Percentiles rank a stretch among this genome's conserved stretches.
Evolutionary conservation across 1,140 invertebrate genomes (phyloP).

Genomic region (Wiebesia pumilae): DNA sequence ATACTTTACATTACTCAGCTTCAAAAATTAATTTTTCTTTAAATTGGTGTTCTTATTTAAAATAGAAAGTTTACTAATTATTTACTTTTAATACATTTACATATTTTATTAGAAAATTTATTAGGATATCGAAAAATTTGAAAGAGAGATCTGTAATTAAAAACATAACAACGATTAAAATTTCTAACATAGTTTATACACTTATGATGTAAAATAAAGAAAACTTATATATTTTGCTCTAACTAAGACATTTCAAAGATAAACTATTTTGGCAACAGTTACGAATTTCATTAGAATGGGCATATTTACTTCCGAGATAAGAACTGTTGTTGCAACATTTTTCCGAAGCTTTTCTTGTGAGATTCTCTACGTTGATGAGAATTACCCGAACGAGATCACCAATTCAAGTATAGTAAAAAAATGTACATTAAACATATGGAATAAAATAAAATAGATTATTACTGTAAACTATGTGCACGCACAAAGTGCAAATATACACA

Average conservation of each 20-base stretch:
- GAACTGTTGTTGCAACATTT: neutral
- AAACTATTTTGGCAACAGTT: neutral
- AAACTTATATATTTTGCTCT: neutral
- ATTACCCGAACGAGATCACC: neutral
- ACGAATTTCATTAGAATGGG: neutral
- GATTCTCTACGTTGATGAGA: neutral
- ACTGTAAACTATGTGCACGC: neutral
- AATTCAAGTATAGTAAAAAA: neutral
- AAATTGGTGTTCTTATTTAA: neutral
- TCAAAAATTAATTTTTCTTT: no score
- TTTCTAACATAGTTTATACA: neutral
- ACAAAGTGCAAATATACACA: neutral
- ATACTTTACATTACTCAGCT: no score
- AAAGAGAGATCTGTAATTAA: no score
- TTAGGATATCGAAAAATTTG: no score
- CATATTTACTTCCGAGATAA: neutral
- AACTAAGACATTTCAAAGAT: neutral
- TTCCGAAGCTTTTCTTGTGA: neutral
- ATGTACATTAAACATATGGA: neutral
- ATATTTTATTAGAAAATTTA: no score
- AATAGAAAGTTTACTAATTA: neutral
- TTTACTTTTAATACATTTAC: neutral
- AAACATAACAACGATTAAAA: neutral
- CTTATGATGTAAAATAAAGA: neutral
- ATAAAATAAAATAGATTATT: conserved; percentile 1